Percentiles rank a stretch among this genome's conserved stretches.
Evolutionary conservation across 2,797 vertebrate species (phyloP).

Genomic region (Dryobates pubescens): DNA sequence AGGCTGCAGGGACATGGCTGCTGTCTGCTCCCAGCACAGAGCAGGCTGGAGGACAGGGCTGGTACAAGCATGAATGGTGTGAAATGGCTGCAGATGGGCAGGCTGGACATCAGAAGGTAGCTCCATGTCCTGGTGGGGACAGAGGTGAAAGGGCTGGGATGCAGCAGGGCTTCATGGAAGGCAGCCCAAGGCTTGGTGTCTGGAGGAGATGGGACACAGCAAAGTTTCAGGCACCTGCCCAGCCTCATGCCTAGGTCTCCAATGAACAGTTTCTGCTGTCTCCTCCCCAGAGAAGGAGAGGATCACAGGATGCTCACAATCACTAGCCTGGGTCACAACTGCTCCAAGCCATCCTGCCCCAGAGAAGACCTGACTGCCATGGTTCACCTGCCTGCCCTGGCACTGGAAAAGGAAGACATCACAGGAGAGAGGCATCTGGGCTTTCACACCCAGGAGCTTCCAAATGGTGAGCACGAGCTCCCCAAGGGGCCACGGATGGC

Average conservation of each 20-base stretch:
- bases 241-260: background rate
- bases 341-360: background rate
- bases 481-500: background rate
- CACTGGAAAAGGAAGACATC: background rate
- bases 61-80: accelerated
- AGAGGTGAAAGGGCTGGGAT: background rate
- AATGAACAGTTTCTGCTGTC: background rate
- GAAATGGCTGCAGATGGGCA: background rate
- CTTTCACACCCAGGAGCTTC: background rate
- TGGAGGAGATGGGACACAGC: background rate
- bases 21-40: background rate
- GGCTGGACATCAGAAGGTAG: background rate
- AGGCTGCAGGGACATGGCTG: accelerated
- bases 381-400: background rate
- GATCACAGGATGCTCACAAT: background rate
- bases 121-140: background rate
- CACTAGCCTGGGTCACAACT: accelerated
- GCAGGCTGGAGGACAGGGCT: background rate
- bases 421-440: background rate
- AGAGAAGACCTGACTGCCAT: background rate
- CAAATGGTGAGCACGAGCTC: accelerated
- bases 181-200: background rate
- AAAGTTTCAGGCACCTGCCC: background rate
- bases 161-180: accelerated
- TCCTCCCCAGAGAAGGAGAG: background rate